Conservation (phyloP, 2,888 invertebrate species). For the Drosophila austrosaltans region DNA sequence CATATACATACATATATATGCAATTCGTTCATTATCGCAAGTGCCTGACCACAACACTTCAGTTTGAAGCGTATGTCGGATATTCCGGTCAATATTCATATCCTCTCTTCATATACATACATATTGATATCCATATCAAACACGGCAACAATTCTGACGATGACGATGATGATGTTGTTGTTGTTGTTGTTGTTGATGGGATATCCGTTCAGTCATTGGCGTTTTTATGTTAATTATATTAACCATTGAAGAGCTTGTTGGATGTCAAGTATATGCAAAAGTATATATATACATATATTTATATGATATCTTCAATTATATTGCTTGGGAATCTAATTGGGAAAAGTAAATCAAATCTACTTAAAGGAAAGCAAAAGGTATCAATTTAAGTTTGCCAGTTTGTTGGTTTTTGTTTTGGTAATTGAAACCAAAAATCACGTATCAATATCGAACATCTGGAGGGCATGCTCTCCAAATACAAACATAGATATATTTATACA, state of each 20-base stretch:
- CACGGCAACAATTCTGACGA: constrained; percentile 33
- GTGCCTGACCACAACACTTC: constrained; percentile 62
- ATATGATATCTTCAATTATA: neutral
- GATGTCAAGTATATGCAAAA: constrained; percentile 49
- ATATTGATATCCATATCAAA: constrained; percentile 25
- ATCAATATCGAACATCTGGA: constrained; percentile 30
- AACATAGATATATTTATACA: constrained; percentile 38
- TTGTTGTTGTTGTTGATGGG: constrained; percentile 22
- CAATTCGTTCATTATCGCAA: constrained; percentile 58
- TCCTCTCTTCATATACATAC: constrained; percentile 20
- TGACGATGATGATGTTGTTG: constrained; percentile 24
- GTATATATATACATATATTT: neutral
- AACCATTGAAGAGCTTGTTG: constrained; percentile 67
- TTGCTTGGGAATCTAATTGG: constrained; percentile 43
- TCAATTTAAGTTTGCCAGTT: constrained; percentile 36
- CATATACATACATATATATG: constrained; percentile 1
- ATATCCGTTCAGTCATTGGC: constrained; percentile 32
- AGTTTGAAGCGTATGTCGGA: constrained; percentile 47
- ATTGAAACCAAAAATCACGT: constrained; percentile 36
- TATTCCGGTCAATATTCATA: constrained; percentile 43
- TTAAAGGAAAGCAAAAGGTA: constrained; percentile 47
- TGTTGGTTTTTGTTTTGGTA: constrained; percentile 12
- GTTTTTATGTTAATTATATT: constrained; percentile 72
- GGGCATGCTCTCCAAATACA: constrained; percentile 13
- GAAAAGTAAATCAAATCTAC: constrained; percentile 33